These are phyloP conservation scores for Hyperoplus immaculatus DNA, from an alignment of 2,797 vertebrate genomes.

Conservation along the genomic window DNA sequence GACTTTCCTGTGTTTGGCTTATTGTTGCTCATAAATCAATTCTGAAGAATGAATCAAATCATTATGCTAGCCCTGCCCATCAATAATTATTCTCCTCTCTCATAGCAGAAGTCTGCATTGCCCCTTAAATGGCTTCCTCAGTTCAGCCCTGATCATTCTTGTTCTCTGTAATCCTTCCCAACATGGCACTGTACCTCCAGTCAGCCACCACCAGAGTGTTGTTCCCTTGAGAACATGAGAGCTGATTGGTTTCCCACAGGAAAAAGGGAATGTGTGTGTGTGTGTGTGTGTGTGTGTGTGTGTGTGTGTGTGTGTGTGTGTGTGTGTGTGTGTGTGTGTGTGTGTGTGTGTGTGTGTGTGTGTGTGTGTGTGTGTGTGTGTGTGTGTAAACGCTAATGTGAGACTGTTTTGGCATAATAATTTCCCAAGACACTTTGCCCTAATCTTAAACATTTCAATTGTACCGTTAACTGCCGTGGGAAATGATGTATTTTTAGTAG, in stretches of 20 bases:
- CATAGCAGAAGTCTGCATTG: constrained; percentile 5
- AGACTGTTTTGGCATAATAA: constrained; percentile 62
- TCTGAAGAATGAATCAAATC: not conserved
- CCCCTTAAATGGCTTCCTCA: constrained; percentile 10
- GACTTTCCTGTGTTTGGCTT: not conserved
- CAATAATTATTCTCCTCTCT: not conserved
- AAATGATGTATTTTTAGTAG: not conserved
- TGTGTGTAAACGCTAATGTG: constrained; percentile 13
- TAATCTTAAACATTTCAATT: constrained; percentile 33
- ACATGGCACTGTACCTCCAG: constrained; percentile 80
- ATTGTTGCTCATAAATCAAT: not conserved
- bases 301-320: constrained; percentile 4
- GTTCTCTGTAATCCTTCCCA: constrained; percentile 53
- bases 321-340: no score
- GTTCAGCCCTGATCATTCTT: constrained; percentile 14
- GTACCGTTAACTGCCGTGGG: constrained; percentile 48
- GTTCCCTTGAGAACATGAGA: constrained; percentile 85
- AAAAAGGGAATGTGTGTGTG: constrained; percentile 68
- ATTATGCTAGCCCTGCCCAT: not conserved
- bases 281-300: constrained; percentile 1
- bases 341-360: constrained; percentile 9
- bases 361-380: not conserved
- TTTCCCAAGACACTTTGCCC: constrained; percentile 48
- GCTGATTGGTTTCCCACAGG: constrained; percentile 90
- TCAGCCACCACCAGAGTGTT: constrained; percentile 21